Percentiles rank a stretch among this genome's conserved stretches.
These are phyloP conservation scores for Ceraclea dissimilis DNA, from an alignment of 2,888 invertebrate genomes.

Conservation along the genomic window DNA sequence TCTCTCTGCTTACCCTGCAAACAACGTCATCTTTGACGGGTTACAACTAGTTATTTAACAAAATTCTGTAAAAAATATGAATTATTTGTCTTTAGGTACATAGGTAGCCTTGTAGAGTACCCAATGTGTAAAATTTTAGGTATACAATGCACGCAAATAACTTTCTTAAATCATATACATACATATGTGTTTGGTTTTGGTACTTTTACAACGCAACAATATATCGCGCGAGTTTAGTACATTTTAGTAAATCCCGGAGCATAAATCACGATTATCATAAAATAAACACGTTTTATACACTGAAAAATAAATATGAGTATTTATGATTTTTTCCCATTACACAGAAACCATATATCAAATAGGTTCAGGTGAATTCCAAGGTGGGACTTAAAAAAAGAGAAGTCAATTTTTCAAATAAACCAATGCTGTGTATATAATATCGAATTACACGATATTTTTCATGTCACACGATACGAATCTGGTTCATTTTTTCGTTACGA, in stretches of 20 bases:
- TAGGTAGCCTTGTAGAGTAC: too few species aligned
- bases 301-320: neutral
- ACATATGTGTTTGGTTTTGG: too few species aligned
- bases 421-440: conserved; percentile 2
- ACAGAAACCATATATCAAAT: conserved; percentile 12
- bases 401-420: conserved; percentile 14
- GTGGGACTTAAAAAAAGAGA: conserved; percentile 17
- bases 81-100: too few species aligned
- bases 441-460: neutral
- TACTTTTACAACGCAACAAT: too few species aligned
- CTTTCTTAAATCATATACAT: too few species aligned
- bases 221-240: too few species aligned
- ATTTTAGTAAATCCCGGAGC: neutral
- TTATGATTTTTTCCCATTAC: neutral
- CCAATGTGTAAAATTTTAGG: too few species aligned
- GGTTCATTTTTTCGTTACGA: neutral
- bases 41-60: too few species aligned
- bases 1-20: too few species aligned
- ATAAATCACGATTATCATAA: conserved; percentile 13
- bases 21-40: too few species aligned
- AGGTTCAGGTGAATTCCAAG: conserved; percentile 19
- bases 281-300: conserved; percentile 14
- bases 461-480: neutral
- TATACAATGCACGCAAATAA: too few species aligned
- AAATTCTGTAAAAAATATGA: too few species aligned